phyloP scores from a whole-genome alignment of 2,797 vertebrate species.

The Sitta carolinensis region DNA sequence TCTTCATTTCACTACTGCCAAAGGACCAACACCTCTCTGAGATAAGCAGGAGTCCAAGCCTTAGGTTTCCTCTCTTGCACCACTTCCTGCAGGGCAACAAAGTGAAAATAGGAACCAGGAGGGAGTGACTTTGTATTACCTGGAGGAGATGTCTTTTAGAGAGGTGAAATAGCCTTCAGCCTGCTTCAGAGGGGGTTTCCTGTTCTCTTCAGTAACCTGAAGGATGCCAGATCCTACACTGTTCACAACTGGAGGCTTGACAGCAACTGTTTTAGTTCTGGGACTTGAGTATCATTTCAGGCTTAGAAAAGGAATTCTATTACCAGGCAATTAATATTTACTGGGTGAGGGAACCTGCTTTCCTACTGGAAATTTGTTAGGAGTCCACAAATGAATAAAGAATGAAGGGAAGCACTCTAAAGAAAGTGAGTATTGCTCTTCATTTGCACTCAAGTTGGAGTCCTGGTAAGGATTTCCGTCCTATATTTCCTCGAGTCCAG shows the following conservation, averaged over 20 bases:
- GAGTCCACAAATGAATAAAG: not conserved
- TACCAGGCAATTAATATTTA: not conserved
- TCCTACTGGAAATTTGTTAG: not conserved
- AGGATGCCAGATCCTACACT: not conserved
- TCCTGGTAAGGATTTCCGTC: not conserved
- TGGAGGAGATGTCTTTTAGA: not conserved
- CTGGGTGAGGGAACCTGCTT: accelerated
- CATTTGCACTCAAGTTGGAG: not conserved
- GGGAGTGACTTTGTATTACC: not conserved
- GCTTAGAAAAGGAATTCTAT: not conserved
- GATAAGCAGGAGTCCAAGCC: not conserved
- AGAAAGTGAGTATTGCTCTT: not conserved
- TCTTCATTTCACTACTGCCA: accelerated
- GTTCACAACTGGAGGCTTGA: not conserved
- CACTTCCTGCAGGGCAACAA: not conserved
- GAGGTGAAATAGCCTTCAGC: not conserved
- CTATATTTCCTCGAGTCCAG: not conserved
- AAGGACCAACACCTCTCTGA: not conserved
- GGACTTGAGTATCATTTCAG: not conserved
- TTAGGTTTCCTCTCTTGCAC: not conserved
- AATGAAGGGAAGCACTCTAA: not conserved
- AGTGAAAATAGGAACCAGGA: not conserved
- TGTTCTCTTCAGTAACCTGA: not conserved
- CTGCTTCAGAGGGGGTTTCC: not conserved
- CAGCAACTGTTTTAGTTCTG: not conserved